Evolutionary conservation across 2,888 invertebrate genomes (phyloP).

Genomic region (Slavum lentiscoides): DNA sequence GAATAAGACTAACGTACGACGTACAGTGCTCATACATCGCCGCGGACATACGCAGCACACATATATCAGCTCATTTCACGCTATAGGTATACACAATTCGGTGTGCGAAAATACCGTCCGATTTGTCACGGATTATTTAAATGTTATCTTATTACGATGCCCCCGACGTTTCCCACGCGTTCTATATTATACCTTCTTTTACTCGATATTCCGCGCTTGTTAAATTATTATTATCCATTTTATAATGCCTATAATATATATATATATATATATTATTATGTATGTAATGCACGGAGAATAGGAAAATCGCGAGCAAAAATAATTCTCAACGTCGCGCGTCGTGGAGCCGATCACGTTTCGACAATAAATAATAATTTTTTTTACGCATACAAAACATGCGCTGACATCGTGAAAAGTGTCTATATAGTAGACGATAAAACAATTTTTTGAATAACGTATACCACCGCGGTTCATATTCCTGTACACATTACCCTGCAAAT

Average conservation of each 20-base stretch:
- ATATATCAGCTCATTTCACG: too few species aligned
- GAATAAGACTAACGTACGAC: background rate
- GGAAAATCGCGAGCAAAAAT: background rate
- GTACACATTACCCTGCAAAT: too few species aligned
- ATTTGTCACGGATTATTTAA: slow-evolving; percentile 29
- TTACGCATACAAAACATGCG: too few species aligned
- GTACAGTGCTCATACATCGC: too few species aligned
- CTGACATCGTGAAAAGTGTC: too few species aligned
- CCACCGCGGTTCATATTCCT: too few species aligned
- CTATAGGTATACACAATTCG: background rate
- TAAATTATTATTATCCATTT: slow-evolving; percentile 1
- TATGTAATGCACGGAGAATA: background rate
- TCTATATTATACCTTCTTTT: background rate
- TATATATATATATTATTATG: too few species aligned
- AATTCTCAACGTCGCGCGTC: background rate
- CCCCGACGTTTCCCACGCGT: background rate
- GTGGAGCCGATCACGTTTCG: background rate
- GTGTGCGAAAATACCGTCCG: background rate
- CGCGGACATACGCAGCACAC: too few species aligned
- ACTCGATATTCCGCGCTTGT: background rate
- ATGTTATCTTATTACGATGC: background rate
- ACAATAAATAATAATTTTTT: slow-evolving; percentile 28
- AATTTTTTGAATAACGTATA: too few species aligned
- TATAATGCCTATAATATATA: too few species aligned
- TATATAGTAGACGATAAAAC: too few species aligned